These are phyloP conservation scores for Luehdorfia chinensis DNA, from an alignment of 1,140 invertebrate genomes.

Conservation along the genomic window DNA sequence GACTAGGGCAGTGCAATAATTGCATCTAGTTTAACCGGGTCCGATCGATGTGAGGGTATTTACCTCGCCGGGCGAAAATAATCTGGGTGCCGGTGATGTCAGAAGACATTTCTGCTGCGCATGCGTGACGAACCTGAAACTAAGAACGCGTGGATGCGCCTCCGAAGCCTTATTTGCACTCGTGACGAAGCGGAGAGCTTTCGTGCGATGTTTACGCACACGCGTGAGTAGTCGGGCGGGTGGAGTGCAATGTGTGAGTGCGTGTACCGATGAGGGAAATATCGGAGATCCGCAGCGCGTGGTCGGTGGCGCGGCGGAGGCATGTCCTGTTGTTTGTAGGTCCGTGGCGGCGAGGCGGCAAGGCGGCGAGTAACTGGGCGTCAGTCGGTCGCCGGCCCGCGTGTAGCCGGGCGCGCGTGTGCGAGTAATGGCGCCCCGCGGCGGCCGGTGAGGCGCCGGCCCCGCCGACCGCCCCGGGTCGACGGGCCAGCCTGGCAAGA, in stretches of 20 bases:
- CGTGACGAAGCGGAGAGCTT: constrained; percentile 40
- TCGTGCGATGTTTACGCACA: constrained; percentile 28
- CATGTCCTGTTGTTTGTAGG: constrained; percentile 41
- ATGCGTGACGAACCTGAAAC: constrained; percentile 46
- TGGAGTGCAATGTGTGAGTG: constrained; percentile 25
- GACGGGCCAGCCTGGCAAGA: constrained; percentile 61
- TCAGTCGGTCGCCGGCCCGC: constrained; percentile 72
- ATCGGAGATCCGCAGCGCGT: constrained; percentile 19
- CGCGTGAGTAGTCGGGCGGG: constrained; percentile 26
- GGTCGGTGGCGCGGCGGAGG: constrained; percentile 36
- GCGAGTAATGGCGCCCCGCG: constrained; percentile 64
- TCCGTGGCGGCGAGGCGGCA: constrained; percentile 39
- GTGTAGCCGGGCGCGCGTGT: constrained; percentile 62
- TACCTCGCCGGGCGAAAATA: constrained; percentile 75
- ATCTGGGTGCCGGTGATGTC: constrained; percentile 70
- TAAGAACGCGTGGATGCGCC: constrained; percentile 55
- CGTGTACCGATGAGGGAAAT: constrained; percentile 22
- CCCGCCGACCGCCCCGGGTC: constrained; percentile 70
- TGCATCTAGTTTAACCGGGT: constrained; percentile 73
- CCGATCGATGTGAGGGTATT: constrained; percentile 74
- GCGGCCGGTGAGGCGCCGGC: constrained; percentile 69
- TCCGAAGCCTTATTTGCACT: constrained; percentile 50
- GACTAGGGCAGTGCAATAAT: constrained; percentile 74
- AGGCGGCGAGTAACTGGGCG: constrained; percentile 51
- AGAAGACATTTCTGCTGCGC: constrained; percentile 52